Conservation (phyloP, 2,888 invertebrate species). For the Drosophila gaucha region DNA sequence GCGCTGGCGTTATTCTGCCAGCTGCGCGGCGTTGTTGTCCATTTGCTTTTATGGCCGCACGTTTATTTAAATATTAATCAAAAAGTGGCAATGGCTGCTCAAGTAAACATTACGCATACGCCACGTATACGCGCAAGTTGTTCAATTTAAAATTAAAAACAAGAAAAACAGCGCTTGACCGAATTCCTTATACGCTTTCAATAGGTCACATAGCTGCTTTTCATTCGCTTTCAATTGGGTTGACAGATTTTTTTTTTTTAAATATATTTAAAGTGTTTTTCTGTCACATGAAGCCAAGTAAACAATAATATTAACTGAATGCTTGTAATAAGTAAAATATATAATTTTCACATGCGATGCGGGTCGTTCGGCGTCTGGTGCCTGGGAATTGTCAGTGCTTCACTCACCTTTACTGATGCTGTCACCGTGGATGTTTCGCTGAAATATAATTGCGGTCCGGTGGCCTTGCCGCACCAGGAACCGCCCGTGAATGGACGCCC, state of each 20-base stretch:
- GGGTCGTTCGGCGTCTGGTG: neutral
- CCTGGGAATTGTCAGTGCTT: constrained; percentile 22
- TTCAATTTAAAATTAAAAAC: constrained; percentile 61
- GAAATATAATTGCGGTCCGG: constrained; percentile 93
- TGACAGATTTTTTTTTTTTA: neutral
- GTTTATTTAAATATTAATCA: constrained; percentile 79
- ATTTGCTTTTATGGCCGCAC: constrained; percentile 66
- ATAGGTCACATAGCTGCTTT: neutral
- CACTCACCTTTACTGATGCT: constrained; percentile 90
- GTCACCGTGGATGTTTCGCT: constrained; percentile 96
- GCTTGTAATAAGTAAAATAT: neutral
- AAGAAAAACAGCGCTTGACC: neutral
- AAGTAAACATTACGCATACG: constrained; percentile 60
- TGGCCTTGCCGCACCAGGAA: constrained; percentile 94
- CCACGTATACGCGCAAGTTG: constrained; percentile 42
- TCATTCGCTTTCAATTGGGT: neutral
- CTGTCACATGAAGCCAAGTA: neutral
- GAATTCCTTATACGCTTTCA: neutral
- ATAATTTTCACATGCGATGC: neutral
- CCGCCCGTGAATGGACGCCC: constrained; percentile 95
- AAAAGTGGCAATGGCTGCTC: constrained; percentile 60
- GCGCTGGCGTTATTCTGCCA: constrained; percentile 43
- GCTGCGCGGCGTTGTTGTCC: constrained; percentile 36
- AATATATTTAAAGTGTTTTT: neutral
- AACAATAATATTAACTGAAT: constrained; percentile 7